Evolutionary conservation across 2,888 invertebrate species (phyloP), one percentile per base, ranked within the genome.

Genomic region (Allacma fusca): DNA sequence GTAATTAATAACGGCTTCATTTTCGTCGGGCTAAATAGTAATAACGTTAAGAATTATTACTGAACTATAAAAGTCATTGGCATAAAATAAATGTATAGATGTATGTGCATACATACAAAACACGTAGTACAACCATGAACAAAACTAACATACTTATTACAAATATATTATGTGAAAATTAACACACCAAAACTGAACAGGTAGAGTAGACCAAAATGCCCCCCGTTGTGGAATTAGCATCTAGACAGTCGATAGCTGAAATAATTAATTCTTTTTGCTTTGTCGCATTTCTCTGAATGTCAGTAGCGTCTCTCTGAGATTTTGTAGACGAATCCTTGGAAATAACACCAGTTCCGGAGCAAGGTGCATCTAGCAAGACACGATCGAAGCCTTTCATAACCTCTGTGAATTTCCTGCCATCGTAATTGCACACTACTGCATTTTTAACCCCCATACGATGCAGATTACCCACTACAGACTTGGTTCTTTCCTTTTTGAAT

Each of bases 131-230:
- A n/a, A n/a, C n/a, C n/a, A n/a, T 24, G 21, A 24, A 21, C 24
- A 65, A 65, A 19, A 65, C 7, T 65, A 24, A 65, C 19, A 57
- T 9, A 7, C 34, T 9, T 9, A 34, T 4, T 9, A 34, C 34
- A n/a, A n/a, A n/a, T n/a, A n/a, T n/a, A n/a, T n/a, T n/a, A n/a
- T n/a, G n/a, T n/a, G n/a, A n/a, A n/a, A n/a, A n/a, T n/a, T n/a
- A n/a, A 70, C 88, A 86, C 84, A 91, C 91, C 85, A 98, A 88
- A 82, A 99, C 92, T 0, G 99, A 99, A 87, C 99, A 99, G 0
- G 99, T 99, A 0, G 98, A 99, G 87, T 99, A 99, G 0, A 99
- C 98, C 80, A 99, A 90, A 86, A 95, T 95, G 16, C 98, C 98
- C 43, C 98, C 99, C 21, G 94, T 92, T 77, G 92, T 89, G 0